These are phyloP conservation scores for Hylaeus anthracinus DNA, from an alignment of 1,140 invertebrate species.

Conservation along the genomic window DNA sequence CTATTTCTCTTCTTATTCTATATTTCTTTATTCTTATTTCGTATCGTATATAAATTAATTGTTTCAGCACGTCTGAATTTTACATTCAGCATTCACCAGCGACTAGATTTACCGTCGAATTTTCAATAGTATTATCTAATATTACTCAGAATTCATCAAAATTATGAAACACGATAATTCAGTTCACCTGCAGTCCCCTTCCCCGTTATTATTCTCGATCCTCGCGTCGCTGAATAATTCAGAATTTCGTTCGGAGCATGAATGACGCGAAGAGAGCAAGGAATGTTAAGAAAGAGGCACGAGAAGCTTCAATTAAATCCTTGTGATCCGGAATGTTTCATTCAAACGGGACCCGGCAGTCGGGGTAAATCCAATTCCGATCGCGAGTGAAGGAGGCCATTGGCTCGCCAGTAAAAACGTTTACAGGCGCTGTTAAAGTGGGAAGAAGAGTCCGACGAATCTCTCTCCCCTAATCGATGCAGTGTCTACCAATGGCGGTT, in stretches of 20 bases:
- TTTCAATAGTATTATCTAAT: too few relatives aligned
- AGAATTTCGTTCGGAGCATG: neutral
- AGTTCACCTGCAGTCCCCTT: too few relatives aligned
- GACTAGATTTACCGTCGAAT: too few relatives aligned
- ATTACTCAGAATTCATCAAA: too few relatives aligned
- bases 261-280: neutral
- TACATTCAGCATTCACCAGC: too few relatives aligned
- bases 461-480: constrained; percentile 13
- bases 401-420: constrained; percentile 14
- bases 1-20: too few relatives aligned
- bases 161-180: too few relatives aligned
- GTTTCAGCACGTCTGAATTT: too few relatives aligned
- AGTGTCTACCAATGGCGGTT: neutral
- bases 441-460: constrained; percentile 2
- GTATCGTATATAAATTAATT: too few relatives aligned
- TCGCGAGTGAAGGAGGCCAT: constrained; percentile 1
- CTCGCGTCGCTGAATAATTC: neutral
- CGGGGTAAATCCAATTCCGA: constrained; percentile 22
- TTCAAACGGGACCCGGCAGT: neutral
- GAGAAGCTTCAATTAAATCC: constrained; percentile 32
- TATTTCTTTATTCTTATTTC: too few relatives aligned
- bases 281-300: neutral
- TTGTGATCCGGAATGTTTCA: constrained; percentile 25
- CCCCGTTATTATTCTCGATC: too few relatives aligned
- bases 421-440: constrained; percentile 7